Conservation (phyloP, 2,888 invertebrate genomes). For the Agapetus fuscipes region DNA sequence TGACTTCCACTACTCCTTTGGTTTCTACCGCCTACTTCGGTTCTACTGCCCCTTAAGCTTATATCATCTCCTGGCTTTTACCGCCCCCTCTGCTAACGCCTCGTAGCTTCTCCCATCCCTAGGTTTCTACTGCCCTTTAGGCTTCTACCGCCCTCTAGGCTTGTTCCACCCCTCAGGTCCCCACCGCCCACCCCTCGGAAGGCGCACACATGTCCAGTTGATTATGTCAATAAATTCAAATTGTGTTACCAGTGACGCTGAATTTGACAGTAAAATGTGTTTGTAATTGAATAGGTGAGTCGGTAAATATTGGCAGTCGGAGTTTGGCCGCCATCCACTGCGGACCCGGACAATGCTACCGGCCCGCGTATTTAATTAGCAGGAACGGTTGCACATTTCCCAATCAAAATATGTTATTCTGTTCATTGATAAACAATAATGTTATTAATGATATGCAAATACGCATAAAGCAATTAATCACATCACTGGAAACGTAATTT, state of each 20-base stretch:
- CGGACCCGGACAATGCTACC: not conserved
- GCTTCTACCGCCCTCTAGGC: no score
- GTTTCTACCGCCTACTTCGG: no score
- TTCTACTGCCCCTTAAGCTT: no score
- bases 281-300: constrained; percentile 19
- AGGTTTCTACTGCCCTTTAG: no score
- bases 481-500: not conserved
- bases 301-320: constrained; percentile 18
- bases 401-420: no score
- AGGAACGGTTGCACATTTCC: constrained; percentile 3
- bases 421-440: not conserved
- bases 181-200: no score
- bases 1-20: no score
- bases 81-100: no score
- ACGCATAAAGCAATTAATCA: not conserved
- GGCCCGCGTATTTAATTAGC: constrained; percentile 1
- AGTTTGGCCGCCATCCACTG: constrained; percentile 5
- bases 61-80: no score
- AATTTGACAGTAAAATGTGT: constrained; percentile 21
- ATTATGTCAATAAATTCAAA: constrained; percentile 21
- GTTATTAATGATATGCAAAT: constrained; percentile 5
- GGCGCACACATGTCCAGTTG: constrained; percentile 10
- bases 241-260: constrained; percentile 18
- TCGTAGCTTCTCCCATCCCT: no score
- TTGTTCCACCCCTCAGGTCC: no score